These are phyloP conservation scores for Pyrocoelia pectoralis DNA, from an alignment of 2,888 invertebrate species.

Conservation along the genomic window DNA sequence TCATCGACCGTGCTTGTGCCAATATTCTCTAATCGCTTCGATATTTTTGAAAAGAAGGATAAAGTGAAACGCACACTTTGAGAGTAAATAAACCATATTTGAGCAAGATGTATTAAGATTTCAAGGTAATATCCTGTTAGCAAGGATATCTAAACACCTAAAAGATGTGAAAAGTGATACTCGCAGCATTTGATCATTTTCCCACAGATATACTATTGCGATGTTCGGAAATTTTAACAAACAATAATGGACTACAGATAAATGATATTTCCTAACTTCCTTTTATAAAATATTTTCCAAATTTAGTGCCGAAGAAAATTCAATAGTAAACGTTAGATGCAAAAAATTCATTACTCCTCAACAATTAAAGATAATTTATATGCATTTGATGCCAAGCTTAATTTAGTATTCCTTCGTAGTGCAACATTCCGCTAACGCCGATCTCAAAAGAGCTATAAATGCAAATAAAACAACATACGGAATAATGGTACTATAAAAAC, in stretches of 20 bases:
- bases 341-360: too few species aligned
- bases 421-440: conserved; percentile 21
- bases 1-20: too few species aligned
- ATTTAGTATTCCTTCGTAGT: conserved; percentile 15
- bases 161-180: conserved; percentile 19
- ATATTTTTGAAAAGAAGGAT: too few species aligned
- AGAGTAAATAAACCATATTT: neutral
- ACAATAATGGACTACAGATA: conserved; percentile 28
- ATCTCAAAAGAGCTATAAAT: conserved; percentile 32
- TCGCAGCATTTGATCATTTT: conserved; percentile 32
- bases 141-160: conserved; percentile 19
- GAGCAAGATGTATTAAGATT: conserved; percentile 8
- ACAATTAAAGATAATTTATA: neutral
- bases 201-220: conserved; percentile 31
- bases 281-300: too few species aligned
- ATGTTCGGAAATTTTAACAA: conserved; percentile 27
- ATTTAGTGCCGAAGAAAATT: too few species aligned
- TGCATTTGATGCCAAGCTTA: neutral
- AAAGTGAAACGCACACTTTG: neutral
- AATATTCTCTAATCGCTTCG: too few species aligned
- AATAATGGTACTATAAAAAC: conserved; percentile 39
- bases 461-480: conserved; percentile 37
- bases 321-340: too few species aligned
- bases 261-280: neutral
- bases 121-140: conserved; percentile 19